Conservation (phyloP, 2,797 vertebrate species). For the Smutsia temminckii region DNA sequence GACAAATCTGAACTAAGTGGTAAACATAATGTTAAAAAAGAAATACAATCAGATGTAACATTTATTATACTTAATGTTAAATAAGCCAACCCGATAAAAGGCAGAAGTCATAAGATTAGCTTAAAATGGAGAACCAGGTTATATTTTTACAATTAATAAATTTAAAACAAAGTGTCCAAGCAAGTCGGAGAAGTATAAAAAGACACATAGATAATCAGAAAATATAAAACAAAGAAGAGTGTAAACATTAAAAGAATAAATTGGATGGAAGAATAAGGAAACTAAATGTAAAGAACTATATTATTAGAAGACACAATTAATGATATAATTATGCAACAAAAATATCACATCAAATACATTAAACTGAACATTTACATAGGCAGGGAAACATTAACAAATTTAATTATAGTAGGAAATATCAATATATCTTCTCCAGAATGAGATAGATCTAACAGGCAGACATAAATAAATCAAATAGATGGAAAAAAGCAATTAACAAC, state of each 20-base stretch:
- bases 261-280: not conserved
- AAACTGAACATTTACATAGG: not conserved
- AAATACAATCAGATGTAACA: not conserved
- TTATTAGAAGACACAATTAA: not conserved
- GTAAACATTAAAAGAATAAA: not conserved
- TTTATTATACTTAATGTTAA: not conserved
- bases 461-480: not conserved
- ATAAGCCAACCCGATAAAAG: not conserved
- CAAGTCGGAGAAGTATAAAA: not conserved
- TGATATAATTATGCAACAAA: not conserved
- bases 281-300: not conserved
- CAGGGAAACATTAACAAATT: not conserved
- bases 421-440: not conserved
- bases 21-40: not conserved
- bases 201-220: not conserved
- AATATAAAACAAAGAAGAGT: not conserved
- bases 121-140: not conserved
- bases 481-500: not conserved
- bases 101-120: not conserved
- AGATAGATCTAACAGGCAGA: not conserved
- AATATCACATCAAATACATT: not conserved
- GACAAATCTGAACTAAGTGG: not conserved
- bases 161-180: not conserved
- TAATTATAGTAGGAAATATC: not conserved
- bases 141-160: not conserved